Percentiles rank a stretch among this genome's conserved stretches.
Evolutionary conservation across 2,888 invertebrate genomes (phyloP).

Genomic region (Cryptosula pallasiana): DNA sequence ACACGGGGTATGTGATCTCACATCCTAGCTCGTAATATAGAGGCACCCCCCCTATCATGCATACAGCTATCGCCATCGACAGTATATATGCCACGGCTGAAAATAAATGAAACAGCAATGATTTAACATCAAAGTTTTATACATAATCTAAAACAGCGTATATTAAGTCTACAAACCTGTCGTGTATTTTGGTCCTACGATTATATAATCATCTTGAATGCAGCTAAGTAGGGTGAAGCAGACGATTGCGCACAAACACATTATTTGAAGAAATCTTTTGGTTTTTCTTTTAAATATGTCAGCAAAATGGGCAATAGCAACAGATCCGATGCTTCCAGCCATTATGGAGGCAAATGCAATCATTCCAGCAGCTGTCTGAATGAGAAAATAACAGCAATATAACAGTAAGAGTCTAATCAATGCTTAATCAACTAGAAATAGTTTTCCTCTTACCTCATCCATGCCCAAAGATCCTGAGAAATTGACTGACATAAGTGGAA

Average conservation of each 20-base stretch:
- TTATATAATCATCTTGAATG: not conserved
- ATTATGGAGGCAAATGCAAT: not conserved
- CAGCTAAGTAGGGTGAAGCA: not conserved
- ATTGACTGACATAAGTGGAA: not conserved
- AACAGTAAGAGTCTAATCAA: not conserved
- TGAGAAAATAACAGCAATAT: no score
- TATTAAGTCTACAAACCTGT: no score
- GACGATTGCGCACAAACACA: not conserved
- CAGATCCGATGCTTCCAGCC: not conserved
- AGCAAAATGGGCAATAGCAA: not conserved
- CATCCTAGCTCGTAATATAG: slow-evolving; percentile 40
- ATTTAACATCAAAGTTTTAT: not conserved
- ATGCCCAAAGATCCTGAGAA: not conserved
- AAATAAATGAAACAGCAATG: not conserved
- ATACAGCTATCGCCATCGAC: not conserved
- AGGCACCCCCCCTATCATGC: slow-evolving; percentile 36
- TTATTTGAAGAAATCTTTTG: not conserved
- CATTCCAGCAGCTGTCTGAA: not conserved
- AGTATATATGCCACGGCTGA: slow-evolving; percentile 32
- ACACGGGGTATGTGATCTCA: slow-evolving; percentile 39
- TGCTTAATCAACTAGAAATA: no score
- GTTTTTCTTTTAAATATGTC: not conserved
- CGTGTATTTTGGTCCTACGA: no score
- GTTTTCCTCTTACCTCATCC: not conserved
- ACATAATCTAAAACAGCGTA: no score